phyloP scores from a whole-genome alignment of 2,797 vertebrate species.

The Lagocephalus sceleratus region DNA sequence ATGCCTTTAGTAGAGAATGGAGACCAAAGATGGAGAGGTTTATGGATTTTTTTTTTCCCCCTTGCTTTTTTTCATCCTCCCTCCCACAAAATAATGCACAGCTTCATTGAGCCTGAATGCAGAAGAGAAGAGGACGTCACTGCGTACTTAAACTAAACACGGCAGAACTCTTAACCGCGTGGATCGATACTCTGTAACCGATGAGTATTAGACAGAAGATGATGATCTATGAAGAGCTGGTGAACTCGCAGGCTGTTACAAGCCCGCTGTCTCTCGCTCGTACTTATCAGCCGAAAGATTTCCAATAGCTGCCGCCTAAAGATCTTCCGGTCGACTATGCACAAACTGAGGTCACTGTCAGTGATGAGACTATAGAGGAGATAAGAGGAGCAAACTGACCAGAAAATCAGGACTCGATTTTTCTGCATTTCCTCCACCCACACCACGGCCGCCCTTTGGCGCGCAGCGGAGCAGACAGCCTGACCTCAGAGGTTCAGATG shows the following conservation, averaged over 20 bases:
- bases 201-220: background rate
- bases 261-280: too few species aligned
- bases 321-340: too few species aligned
- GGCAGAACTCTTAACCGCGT: background rate
- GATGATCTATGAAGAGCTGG: background rate
- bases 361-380: too few species aligned
- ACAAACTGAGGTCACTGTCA: too few species aligned
- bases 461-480: too few species aligned
- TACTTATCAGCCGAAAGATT: too few species aligned
- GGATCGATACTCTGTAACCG: background rate
- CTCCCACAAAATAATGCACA: background rate
- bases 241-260: too few species aligned
- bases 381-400: background rate
- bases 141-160: background rate
- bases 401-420: too few species aligned
- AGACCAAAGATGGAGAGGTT: constrained; percentile 26
- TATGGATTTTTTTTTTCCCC: constrained; percentile 25
- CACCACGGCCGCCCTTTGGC: too few species aligned
- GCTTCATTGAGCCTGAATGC: constrained; percentile 1
- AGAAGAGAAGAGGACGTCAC: constrained; percentile 7
- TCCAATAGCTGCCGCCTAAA: too few species aligned
- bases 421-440: too few species aligned
- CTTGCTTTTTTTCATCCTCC: constrained; percentile 11
- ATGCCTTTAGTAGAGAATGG: constrained; percentile 17
- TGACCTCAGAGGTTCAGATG: too few species aligned